Conservation (phyloP, 2,113 vertebrate genomes). For the Megaceryle maxima region DNA sequence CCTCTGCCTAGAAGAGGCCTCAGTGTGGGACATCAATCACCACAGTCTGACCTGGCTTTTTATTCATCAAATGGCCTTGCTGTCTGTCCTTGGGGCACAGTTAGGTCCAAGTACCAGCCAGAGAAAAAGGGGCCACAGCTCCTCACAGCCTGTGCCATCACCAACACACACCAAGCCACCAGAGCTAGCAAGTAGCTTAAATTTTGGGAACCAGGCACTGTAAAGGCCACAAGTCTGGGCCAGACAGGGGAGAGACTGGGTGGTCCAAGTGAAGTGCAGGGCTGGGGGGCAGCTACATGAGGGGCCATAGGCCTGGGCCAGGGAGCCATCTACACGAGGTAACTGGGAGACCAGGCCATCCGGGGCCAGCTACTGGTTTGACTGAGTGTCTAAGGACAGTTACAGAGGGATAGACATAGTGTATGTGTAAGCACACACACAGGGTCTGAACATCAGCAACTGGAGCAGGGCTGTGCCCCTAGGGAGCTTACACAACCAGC, state of each 20-base stretch:
- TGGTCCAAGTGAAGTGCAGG: background rate
- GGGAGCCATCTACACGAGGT: background rate
- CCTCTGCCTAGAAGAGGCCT: background rate
- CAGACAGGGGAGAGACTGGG: background rate
- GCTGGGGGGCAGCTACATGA: background rate
- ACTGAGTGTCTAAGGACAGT: no score
- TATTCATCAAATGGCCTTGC: background rate
- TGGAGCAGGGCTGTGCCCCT: background rate
- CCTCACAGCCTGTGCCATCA: background rate
- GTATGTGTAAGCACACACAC: accelerated
- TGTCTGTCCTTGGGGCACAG: no score
- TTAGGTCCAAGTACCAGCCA: accelerated
- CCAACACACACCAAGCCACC: background rate
- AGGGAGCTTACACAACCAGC: background rate
- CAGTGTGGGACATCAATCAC: accelerated
- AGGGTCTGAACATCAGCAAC: background rate
- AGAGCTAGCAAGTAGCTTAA: background rate
- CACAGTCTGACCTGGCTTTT: background rate
- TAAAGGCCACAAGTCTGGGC: background rate
- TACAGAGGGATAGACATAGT: no score
- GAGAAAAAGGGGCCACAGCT: background rate
- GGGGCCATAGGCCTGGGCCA: background rate
- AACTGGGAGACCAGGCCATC: background rate
- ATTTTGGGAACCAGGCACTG: background rate
- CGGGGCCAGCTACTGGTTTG: no score